Evolutionary conservation across 2,888 invertebrate genomes (phyloP).

Genomic region (Catocala fraxini): DNA sequence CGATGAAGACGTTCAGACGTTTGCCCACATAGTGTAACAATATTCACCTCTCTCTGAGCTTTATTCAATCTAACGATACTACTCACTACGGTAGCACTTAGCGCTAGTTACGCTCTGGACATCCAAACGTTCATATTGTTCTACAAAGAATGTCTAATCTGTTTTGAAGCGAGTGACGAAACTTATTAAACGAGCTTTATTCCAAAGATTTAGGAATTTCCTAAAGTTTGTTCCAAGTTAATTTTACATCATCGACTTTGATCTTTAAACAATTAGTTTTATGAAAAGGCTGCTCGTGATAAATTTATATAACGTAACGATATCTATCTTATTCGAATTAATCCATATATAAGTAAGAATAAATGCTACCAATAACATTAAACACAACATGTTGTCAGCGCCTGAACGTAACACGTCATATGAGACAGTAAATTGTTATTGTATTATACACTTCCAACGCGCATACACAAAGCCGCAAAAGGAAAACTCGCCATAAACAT

Average conservation of each 20-base stretch:
- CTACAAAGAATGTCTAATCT: slow-evolving; percentile 50
- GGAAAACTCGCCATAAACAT: slow-evolving; percentile 20
- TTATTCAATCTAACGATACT: background rate
- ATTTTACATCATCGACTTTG: slow-evolving; percentile 51
- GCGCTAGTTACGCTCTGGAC: slow-evolving; percentile 13
- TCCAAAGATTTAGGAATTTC: slow-evolving; percentile 45
- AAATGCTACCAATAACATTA: background rate
- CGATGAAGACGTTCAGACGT: slow-evolving; percentile 18
- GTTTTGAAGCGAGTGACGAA: slow-evolving; percentile 44
- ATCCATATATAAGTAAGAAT: slow-evolving; percentile 7
- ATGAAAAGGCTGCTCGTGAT: slow-evolving; percentile 30
- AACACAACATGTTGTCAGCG: background rate
- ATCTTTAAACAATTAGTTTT: slow-evolving; percentile 49
- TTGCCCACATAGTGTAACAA: background rate
- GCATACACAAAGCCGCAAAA: slow-evolving; percentile 1
- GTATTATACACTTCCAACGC: no score
- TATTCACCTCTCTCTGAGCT: no score
- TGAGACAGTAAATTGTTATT: no score
- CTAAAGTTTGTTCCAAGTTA: slow-evolving; percentile 45
- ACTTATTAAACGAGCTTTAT: slow-evolving; percentile 48
- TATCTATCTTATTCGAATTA: slow-evolving; percentile 19
- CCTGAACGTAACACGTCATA: no score
- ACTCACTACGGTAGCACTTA: slow-evolving; percentile 1
- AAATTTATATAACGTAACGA: slow-evolving; percentile 24
- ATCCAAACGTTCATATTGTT: slow-evolving; percentile 30